Conservation (phyloP, 2,888 invertebrate genomes). For the Drosophila aldrichi region DNA sequence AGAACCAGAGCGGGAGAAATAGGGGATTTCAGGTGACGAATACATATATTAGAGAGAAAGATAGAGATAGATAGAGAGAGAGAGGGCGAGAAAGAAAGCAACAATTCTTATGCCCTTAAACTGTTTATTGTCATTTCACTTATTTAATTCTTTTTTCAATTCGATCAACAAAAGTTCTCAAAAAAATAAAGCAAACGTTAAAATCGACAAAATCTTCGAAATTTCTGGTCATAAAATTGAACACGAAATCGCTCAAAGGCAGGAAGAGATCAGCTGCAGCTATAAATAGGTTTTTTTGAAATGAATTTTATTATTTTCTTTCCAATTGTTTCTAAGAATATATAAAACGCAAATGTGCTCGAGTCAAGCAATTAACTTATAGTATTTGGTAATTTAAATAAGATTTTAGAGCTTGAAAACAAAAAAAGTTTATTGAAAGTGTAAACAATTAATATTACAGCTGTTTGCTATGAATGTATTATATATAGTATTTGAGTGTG, state of each 20-base stretch:
- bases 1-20: neutral
- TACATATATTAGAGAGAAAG: neutral
- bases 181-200: neutral
- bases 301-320: slow-evolving; percentile 14
- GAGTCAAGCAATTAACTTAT: slow-evolving; percentile 1
- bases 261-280: slow-evolving; percentile 1
- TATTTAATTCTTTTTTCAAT: neutral
- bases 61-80: neutral
- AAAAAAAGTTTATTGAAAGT: neutral
- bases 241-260: neutral
- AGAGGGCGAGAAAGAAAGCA: too few species aligned
- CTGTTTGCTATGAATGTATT: neutral
- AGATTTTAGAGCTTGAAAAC: neutral
- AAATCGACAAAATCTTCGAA: neutral
- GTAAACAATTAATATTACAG: neutral
- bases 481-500: too few species aligned
- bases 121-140: neutral
- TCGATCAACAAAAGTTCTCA: neutral
- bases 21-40: too few species aligned
- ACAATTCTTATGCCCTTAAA: neutral
- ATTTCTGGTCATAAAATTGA: slow-evolving; percentile 10
- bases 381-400: neutral
- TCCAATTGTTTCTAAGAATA: slow-evolving; percentile 3
- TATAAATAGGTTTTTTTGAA: neutral
- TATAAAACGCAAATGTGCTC: neutral